Conservation (phyloP, 1,140 invertebrate genomes). For the Drosophila nasuta region DNA sequence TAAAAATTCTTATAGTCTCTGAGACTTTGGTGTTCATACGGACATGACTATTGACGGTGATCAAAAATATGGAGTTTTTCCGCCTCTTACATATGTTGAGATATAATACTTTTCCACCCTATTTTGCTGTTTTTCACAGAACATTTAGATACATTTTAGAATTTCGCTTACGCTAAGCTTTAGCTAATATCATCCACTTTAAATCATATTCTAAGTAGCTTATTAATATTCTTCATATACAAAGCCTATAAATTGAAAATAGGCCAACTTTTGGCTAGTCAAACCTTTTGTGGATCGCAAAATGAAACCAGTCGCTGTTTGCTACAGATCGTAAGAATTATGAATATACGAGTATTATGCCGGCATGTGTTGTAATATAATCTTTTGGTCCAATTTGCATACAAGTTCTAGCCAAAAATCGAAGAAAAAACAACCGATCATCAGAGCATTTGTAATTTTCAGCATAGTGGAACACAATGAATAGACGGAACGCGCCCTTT, state of each 20-base stretch:
- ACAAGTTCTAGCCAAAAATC: constrained; percentile 25
- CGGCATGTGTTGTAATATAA: constrained; percentile 30
- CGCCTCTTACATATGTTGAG: no score
- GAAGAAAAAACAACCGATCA: constrained; percentile 14
- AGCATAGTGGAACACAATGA: neutral
- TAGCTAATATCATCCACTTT: no score
- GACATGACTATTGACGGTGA: no score
- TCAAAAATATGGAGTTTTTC: no score
- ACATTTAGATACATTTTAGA: no score
- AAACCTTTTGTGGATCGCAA: neutral
- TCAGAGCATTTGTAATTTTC: constrained; percentile 37
- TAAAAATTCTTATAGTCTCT: no score
- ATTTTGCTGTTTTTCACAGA: no score
- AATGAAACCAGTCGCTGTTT: constrained; percentile 18
- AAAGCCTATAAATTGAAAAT: neutral
- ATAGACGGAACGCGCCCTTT: constrained; percentile 31
- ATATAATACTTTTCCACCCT: no score
- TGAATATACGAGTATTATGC: constrained; percentile 8
- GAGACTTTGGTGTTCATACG: no score
- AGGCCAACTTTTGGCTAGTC: neutral
- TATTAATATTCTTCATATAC: neutral
- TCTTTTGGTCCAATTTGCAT: constrained; percentile 54
- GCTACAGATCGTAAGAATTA: constrained; percentile 17
- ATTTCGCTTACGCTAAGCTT: no score
- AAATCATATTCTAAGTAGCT: no score